phyloP scores from a whole-genome alignment of 1,140 invertebrate genomes.

The Telenomus remus region DNA sequence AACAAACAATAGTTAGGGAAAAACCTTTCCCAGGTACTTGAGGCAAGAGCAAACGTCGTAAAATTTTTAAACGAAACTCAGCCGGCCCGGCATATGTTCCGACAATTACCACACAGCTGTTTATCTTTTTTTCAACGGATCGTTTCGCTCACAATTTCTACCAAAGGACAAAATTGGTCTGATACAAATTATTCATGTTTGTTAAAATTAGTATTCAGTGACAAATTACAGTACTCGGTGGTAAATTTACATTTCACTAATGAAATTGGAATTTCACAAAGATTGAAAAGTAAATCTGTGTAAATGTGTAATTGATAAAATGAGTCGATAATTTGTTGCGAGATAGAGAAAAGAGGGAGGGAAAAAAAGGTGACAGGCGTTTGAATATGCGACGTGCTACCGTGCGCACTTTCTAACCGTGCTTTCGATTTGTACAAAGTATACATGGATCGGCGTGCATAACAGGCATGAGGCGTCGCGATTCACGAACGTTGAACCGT shows the following conservation, averaged over 20 bases:
- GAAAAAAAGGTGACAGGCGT: background rate
- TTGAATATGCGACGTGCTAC: constrained; percentile 38
- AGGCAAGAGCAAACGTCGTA: constrained; percentile 2
- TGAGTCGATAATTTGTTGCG: too few species aligned
- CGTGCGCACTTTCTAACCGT: constrained; percentile 38
- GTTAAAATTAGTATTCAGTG: too few species aligned
- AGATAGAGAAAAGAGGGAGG: background rate
- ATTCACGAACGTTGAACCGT: constrained; percentile 57
- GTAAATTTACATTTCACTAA: background rate
- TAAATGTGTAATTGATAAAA: too few species aligned
- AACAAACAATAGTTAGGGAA: background rate
- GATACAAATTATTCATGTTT: too few species aligned
- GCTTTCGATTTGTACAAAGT: constrained; percentile 40
- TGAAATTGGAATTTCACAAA: too few species aligned
- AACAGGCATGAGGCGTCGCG: constrained; percentile 42
- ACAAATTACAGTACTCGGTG: too few species aligned
- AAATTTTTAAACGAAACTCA: constrained; percentile 6
- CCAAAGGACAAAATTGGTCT: background rate
- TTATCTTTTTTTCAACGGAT: constrained; percentile 3
- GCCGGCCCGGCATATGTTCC: background rate
- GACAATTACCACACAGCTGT: constrained; percentile 4
- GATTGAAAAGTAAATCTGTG: too few species aligned
- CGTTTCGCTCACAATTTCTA: background rate
- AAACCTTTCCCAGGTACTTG: constrained; percentile 15
- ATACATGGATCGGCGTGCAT: constrained; percentile 30